A percentile compares a stretch with the other conserved stretches of the same genome.
These are phyloP conservation scores for Pseudochaenichthys georgianus DNA, from an alignment of 2,797 vertebrate species.

Conservation along the genomic window DNA sequence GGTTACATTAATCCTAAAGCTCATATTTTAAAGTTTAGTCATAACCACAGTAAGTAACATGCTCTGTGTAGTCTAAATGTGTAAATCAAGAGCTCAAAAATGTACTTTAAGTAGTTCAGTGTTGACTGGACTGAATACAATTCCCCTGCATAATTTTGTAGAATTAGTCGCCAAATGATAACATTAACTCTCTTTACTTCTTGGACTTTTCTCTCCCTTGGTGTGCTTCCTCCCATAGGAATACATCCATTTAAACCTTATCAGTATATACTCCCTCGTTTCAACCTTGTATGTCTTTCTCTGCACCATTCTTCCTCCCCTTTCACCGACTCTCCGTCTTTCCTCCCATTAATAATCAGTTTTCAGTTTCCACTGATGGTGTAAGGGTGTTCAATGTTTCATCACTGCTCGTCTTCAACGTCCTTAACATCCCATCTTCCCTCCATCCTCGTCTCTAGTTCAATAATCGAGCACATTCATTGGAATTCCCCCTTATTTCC, in stretches of 20 bases:
- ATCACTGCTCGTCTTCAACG: slow-evolving; percentile 21
- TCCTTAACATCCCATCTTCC: slow-evolving; percentile 17
- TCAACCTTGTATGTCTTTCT: slow-evolving; percentile 11
- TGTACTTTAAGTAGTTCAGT: slow-evolving; percentile 6
- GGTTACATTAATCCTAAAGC: not conserved
- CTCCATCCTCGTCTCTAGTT: slow-evolving; percentile 9
- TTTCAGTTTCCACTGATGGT: slow-evolving; percentile 30
- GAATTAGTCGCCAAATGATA: slow-evolving; percentile 27
- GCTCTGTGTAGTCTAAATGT: no score
- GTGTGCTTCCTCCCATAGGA: slow-evolving; percentile 12
- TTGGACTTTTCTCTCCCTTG: slow-evolving; percentile 1
- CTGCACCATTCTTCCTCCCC: not conserved
- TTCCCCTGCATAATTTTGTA: slow-evolving; percentile 15
- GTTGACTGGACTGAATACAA: slow-evolving; percentile 35
- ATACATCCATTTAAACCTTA: slow-evolving; percentile 18
- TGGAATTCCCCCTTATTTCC: slow-evolving; percentile 6
- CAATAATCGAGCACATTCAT: slow-evolving; percentile 18
- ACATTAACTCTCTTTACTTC: slow-evolving; percentile 24
- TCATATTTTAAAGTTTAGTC: not conserved
- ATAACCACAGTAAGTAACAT: not conserved
- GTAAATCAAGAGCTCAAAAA: slow-evolving; percentile 18
- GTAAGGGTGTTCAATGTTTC: slow-evolving; percentile 55
- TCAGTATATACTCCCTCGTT: slow-evolving; percentile 29
- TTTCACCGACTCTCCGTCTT: slow-evolving; percentile 28
- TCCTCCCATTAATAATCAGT: slow-evolving; percentile 29